phyloP scores from a whole-genome alignment of 2,797 vertebrate species.

The Takifugu rubripes region DNA sequence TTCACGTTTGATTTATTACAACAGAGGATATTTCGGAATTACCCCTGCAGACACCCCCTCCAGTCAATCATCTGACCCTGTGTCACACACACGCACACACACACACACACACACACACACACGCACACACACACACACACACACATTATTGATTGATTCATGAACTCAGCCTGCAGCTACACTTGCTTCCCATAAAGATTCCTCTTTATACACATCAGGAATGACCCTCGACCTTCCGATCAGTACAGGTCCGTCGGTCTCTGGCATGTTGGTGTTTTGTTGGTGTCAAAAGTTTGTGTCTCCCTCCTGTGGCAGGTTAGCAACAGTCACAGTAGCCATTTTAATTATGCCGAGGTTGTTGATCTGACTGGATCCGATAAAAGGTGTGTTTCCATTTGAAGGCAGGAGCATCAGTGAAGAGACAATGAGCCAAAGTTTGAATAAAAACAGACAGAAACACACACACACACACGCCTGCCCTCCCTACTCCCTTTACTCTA shows the following conservation, averaged over 20 bases:
- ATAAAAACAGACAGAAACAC: neutral
- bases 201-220: no score
- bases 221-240: no score
- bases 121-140: constrained; percentile 1
- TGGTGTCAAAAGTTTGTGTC: no score
- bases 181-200: neutral
- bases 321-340: no score
- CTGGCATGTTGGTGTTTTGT: no score
- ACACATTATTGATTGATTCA: neutral
- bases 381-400: no score
- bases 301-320: neutral
- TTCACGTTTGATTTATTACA: no score
- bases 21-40: neutral
- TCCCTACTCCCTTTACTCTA: neutral
- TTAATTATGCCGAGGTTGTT: neutral
- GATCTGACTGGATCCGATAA: no score
- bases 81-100: constrained; percentile 8
- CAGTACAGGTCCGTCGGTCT: no score
- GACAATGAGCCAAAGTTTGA: no score
- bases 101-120: neutral
- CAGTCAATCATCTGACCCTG: constrained; percentile 24
- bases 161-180: no score
- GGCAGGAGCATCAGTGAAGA: no score
- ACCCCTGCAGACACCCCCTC: constrained; percentile 8
- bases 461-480: neutral